Evolutionary conservation across 2,797 vertebrate genomes (phyloP), one percentile per base, ranked within the genome.

Genomic region (Telmatherina bonti): DNA sequence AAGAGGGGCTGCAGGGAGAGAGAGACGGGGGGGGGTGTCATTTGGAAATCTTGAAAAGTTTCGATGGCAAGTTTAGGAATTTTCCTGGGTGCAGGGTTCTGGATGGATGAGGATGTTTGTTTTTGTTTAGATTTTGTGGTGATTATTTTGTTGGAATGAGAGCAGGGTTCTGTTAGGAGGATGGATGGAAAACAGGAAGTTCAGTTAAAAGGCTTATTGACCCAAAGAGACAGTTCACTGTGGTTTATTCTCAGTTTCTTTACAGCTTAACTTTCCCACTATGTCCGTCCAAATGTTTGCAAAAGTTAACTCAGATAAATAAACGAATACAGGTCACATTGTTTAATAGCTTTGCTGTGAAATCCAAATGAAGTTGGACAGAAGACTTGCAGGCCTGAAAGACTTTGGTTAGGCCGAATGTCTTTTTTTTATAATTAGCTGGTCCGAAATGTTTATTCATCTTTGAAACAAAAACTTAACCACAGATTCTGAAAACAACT

Each of bases 41-140:
- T 67, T 61, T 49, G 30, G 60, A 65, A 36, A 67, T 68, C 72
- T 56, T 70, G 52, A 31, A 66, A 47, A 72, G 22, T 7, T 4
- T 45, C 18, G 12, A 24, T 57, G 47, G 33, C 10, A 53, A 27
- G 30, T 62, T 61, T 62, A 27, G 49, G 59, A 62, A 54, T 71
- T 60, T 35, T 72, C 49, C 13, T 15, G 7, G 24, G 27, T 26
- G 53, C 31, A 24, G 33, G 22, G 54, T 22, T 56, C 49, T 63
- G 36, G 33, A 18, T 64, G 54, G 7, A 41, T 38, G 60, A 55
- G 62, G 55, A 24, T 62, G 35, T 38, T 2, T 53, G n/a, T 41
- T 31, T 64, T 15, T 55, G 63, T 59, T 18, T 52, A 16, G 51
- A 24, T 41, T 29, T 51, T 47, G 16, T 22, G 9, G 45, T 64